Conservation (phyloP, 2,888 invertebrate genomes). For the Syritta pipiens region DNA sequence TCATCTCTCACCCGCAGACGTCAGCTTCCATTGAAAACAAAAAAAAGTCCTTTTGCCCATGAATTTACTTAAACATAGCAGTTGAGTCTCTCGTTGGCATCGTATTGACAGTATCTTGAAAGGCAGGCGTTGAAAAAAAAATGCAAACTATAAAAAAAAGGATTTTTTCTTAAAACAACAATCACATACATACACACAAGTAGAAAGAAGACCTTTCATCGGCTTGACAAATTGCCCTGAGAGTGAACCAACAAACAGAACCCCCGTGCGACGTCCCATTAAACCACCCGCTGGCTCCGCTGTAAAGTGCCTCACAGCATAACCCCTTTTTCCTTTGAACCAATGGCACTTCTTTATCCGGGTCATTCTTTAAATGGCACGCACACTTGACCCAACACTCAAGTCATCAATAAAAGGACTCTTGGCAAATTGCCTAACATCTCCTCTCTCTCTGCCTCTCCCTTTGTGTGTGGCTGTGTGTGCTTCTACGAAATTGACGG, state of each 20-base stretch:
- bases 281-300: background rate
- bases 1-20: too few relatives aligned
- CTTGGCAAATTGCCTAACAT: slow-evolving; percentile 36
- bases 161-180: background rate
- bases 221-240: slow-evolving; percentile 3
- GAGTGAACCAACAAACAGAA: slow-evolving; percentile 11
- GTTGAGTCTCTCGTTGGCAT: too few relatives aligned
- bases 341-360: slow-evolving; percentile 18
- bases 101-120: too few relatives aligned
- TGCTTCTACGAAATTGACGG: slow-evolving; percentile 6
- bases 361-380: slow-evolving; percentile 34
- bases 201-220: background rate
- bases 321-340: slow-evolving; percentile 7
- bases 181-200: background rate
- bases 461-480: background rate
- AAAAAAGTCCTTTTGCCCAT: too few relatives aligned
- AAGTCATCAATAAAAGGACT: slow-evolving; percentile 42
- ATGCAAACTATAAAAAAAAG: too few relatives aligned
- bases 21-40: too few relatives aligned
- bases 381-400: slow-evolving; percentile 39
- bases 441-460: background rate
- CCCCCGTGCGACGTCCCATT: background rate
- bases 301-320: background rate
- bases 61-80: too few relatives aligned
- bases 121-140: too few relatives aligned